A percentile compares a stretch with the other conserved stretches of the same genome.
phyloP scores from a whole-genome alignment of 2,888 invertebrate species.

The Tiphia femorata region DNA sequence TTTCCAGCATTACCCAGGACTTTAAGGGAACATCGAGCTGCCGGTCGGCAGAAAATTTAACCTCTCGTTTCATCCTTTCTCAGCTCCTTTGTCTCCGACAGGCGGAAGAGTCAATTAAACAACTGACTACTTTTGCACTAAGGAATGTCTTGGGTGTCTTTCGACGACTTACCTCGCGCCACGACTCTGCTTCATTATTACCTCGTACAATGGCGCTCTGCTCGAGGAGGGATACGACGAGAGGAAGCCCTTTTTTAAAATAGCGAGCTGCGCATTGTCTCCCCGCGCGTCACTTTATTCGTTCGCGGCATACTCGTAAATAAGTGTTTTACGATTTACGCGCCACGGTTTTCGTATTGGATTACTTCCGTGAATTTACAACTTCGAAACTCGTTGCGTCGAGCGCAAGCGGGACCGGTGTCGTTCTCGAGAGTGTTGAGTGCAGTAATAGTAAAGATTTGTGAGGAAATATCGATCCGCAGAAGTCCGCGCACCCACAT shows the following conservation, averaged over 20 bases:
- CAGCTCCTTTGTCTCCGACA: background rate
- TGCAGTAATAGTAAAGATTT: too few species aligned
- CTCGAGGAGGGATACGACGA: background rate
- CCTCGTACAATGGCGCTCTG: background rate
- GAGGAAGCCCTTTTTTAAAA: background rate
- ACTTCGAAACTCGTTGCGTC: too few species aligned
- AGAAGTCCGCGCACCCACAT: too few species aligned
- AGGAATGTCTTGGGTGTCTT: slow-evolving; percentile 2
- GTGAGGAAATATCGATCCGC: too few species aligned
- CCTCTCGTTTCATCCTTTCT: background rate
- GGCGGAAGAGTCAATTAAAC: slow-evolving; percentile 25
- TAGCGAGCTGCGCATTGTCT: too few species aligned
- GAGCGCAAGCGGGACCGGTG: too few species aligned
- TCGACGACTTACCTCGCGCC: background rate
- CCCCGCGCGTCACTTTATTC: too few species aligned
- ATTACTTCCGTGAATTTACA: too few species aligned
- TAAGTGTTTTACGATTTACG: too few species aligned
- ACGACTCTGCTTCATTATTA: background rate
- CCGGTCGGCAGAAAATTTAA: slow-evolving; percentile 12
- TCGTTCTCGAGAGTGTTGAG: too few species aligned
- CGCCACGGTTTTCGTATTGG: too few species aligned
- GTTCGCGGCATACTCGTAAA: too few species aligned
- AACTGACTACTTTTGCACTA: slow-evolving; percentile 18
- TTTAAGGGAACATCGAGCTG: background rate
- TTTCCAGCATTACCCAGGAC: background rate